These are phyloP conservation scores for Periparus ater DNA, from an alignment of 2,797 vertebrate species.

Conservation along the genomic window DNA sequence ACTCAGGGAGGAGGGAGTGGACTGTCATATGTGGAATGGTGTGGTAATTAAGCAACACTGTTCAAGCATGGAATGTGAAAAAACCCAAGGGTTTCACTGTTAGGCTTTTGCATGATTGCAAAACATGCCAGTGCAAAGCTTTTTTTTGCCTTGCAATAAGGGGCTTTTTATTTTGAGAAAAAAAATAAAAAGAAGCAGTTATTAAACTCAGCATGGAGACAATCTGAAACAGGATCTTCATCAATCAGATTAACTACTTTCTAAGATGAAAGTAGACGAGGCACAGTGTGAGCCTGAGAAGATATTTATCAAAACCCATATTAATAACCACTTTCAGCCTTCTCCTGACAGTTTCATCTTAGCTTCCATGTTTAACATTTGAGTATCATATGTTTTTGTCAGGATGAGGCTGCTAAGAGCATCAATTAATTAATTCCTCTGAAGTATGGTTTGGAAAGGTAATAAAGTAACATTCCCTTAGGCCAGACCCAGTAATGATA, in stretches of 20 bases:
- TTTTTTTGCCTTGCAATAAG: slow-evolving; percentile 43
- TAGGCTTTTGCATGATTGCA: slow-evolving; percentile 17
- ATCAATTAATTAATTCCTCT: slow-evolving; percentile 87
- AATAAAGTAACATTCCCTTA: slow-evolving; percentile 83
- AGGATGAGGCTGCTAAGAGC: slow-evolving; percentile 80
- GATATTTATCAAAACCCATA: slow-evolving; percentile 90
- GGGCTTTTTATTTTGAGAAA: slow-evolving; percentile 30
- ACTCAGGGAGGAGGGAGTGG: background rate
- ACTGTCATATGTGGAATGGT: slow-evolving; percentile 1
- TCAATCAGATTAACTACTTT: slow-evolving; percentile 89
- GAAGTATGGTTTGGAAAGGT: slow-evolving; percentile 81
- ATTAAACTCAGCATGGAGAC: slow-evolving; percentile 85
- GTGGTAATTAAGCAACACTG: slow-evolving; percentile 40
- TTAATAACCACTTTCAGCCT: slow-evolving; percentile 87
- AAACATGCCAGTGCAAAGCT: slow-evolving; percentile 9
- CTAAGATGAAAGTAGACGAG: slow-evolving; percentile 84
- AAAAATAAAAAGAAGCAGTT: slow-evolving; percentile 55
- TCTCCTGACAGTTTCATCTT: slow-evolving; percentile 87
- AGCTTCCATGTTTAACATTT: slow-evolving; percentile 86
- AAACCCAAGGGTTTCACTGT: slow-evolving; percentile 15
- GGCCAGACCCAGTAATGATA: slow-evolving; percentile 73
- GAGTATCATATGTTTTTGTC: slow-evolving; percentile 88
- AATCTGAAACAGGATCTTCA: slow-evolving; percentile 88
- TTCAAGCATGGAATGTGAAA: slow-evolving; percentile 23
- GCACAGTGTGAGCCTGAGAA: slow-evolving; percentile 82